Evolutionary conservation across 2,113 vertebrate genomes (phyloP), one percentile per base, ranked within the genome.

Genomic region (Syrmaticus mikado): DNA sequence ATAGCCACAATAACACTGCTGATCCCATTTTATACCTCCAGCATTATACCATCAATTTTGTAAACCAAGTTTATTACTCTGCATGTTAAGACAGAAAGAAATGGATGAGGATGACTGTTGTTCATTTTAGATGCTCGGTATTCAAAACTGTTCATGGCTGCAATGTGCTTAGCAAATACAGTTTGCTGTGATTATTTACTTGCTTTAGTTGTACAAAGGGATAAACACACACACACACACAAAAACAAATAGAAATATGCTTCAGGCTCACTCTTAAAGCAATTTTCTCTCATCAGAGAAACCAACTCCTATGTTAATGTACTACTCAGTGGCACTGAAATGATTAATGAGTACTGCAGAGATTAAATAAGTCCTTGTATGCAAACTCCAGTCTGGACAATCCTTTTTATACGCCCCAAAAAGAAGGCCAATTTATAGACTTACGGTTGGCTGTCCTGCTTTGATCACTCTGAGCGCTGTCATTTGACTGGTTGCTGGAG

Each of bases 401-500:
- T 48, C 38, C 38, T 57, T 65, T 78, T 53, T 58, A 60, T 7
- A 79, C 8, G 6, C 55, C 36, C 20, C 14, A 19, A 53, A 52
- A 52, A 64, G 46, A 87, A 85, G 19, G n/a, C 6, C 7, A 4
- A 16, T 7, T 40, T 57, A 40, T 43, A 64, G 65, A 98, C 99
- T 99, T 97, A 99, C 99, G 94, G 79, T 97, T 98, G n/a, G 97
- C 43, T 14, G 97, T 84, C 58, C 96, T 96, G 96, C 96, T 96
- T 87, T 97, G 98, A 91, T 99, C 98, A 0, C 98, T 98, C 76
- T 98, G 98, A n/a, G 91, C 15, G 21, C 98, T 98, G 91, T 99
- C 98, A 1, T 77, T 98, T 0, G 98, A 98, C 91, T 99, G 98
- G 96, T 98, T 98, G 97, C 98, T 99, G 97, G 98, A 98, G 65